phyloP scores from a whole-genome alignment of 35 echinoderm and acorn worm species.

The Strongylocentrotus purpuratus region DNA sequence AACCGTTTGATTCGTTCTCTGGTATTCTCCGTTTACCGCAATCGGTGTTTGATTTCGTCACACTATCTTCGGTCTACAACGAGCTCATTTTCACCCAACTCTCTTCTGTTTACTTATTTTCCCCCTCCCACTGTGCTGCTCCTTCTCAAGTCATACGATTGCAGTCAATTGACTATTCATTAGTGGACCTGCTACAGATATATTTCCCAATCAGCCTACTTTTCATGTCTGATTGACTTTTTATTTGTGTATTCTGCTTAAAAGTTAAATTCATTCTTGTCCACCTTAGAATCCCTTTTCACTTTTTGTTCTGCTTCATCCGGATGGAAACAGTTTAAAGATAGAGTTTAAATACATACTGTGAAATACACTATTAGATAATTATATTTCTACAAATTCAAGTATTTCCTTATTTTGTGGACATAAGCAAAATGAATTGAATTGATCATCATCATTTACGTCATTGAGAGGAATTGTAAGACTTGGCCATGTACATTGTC shows the following conservation, averaged over 20 bases:
- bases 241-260: not conserved
- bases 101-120: conserved; percentile 20
- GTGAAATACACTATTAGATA: not conserved
- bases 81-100: conserved; percentile 42
- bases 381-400: not conserved
- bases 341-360: not conserved
- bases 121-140: not conserved
- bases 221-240: not conserved
- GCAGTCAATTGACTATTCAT: conserved; percentile 17
- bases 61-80: conserved; percentile 34
- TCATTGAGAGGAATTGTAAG: not conserved
- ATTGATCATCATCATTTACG: not conserved
- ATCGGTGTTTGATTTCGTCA: conserved; percentile 44
- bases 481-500: not conserved
- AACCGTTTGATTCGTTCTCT: conserved; percentile 41
- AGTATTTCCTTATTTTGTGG: not conserved
- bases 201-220: not conserved
- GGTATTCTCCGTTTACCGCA: conserved; percentile 45
- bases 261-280: not conserved
- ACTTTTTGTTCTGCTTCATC: not conserved
- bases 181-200: not conserved
- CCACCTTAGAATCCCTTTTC: not conserved
- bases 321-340: not conserved
- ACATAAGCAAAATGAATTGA: not conserved
- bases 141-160: not conserved